Base-by-base conservation (phyloP, 92 coral and sea anemone genomes). In the Umimayanthus chanpuru region DNA sequence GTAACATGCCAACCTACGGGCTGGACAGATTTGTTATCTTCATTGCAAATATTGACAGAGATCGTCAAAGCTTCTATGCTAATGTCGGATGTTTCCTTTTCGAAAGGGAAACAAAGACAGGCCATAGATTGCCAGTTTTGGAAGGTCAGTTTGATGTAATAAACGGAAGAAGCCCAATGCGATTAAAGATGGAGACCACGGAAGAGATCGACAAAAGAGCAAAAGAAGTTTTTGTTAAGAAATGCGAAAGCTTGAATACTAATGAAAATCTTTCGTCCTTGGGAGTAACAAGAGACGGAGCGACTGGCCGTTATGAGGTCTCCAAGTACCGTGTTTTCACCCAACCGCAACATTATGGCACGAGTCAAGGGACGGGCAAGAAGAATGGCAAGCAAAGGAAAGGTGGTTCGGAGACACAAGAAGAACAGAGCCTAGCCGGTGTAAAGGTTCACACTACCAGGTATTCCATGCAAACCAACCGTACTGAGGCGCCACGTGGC, bases 1-100 rank as follows among this genome's bases (percentile, higher is more conserved):
- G 58, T 9, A 96, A 96, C 86, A 96, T 96, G 96, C 93, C 92
- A 5, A 70, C 87, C 66, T 92, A 89, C 79, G 92, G 88, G 12
- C 76, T 95, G 77, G 79, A 90, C 28, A 92, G 94, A 86, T 95
- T 92, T 72, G 85, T 84, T 40, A 90, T 95, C 47, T 95, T 93
- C 79, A 95, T 95, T 74, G 98, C 96, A 12, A 95, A 92, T 83
- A 87, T 93, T 28, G 74, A 6, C 49, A 77, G 73, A 73, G 85
- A 11, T 77, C 1, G 1, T 23, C 30, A 77, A 77, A 39, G 9
- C 6, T 23, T 38, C 21, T 86, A 73, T 79, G 80, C 82, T 2
- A 44, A 92, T 20, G 85, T 92, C 8, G 87, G 94, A 23, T 92
- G 94, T 78, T 94, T 94, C 82, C 92, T 94, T 73, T 92, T 90